phyloP scores from a whole-genome alignment of 2,113 vertebrate species.

The Morone chrysops region DNA sequence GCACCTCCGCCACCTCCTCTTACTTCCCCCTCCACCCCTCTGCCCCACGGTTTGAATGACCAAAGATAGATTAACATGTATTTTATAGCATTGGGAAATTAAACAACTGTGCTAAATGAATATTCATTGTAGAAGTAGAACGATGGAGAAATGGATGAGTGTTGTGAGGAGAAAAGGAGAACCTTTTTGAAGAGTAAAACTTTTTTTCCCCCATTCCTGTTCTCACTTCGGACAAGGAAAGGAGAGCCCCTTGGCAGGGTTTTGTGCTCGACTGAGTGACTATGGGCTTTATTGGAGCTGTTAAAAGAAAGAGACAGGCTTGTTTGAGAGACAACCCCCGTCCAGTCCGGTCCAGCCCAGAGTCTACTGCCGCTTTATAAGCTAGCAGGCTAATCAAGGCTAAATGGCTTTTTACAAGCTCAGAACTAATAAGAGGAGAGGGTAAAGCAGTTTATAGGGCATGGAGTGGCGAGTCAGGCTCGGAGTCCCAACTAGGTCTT shows the following conservation, averaged over 20 bases:
- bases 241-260: slow-evolving; percentile 13
- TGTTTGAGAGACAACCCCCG: slow-evolving; percentile 53
- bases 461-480: slow-evolving; percentile 51
- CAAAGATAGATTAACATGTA: slow-evolving; percentile 54
- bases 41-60: slow-evolving; percentile 8
- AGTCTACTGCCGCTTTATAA: slow-evolving; percentile 84
- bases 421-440: slow-evolving; percentile 85
- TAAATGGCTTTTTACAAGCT: slow-evolving; percentile 93
- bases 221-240: not conserved
- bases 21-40: not conserved
- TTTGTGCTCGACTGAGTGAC: slow-evolving; percentile 17
- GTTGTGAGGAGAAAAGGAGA: slow-evolving; percentile 24
- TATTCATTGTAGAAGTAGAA: slow-evolving; percentile 54
- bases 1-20: not conserved
- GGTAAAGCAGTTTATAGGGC: slow-evolving; percentile 83
- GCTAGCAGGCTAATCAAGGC: slow-evolving; percentile 88
- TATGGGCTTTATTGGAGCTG: slow-evolving; percentile 71
- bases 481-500: slow-evolving; percentile 51
- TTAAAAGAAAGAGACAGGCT: slow-evolving; percentile 69
- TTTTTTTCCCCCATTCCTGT: not conserved
- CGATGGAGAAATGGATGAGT: not conserved
- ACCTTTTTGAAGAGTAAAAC: slow-evolving; percentile 54
- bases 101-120: slow-evolving; percentile 62
- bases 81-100: slow-evolving; percentile 64
- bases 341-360: slow-evolving; percentile 36